Conservation (phyloP, 37 sponge, comb jelly and placozoan species). For the Lycopodina hypogea region DNA sequence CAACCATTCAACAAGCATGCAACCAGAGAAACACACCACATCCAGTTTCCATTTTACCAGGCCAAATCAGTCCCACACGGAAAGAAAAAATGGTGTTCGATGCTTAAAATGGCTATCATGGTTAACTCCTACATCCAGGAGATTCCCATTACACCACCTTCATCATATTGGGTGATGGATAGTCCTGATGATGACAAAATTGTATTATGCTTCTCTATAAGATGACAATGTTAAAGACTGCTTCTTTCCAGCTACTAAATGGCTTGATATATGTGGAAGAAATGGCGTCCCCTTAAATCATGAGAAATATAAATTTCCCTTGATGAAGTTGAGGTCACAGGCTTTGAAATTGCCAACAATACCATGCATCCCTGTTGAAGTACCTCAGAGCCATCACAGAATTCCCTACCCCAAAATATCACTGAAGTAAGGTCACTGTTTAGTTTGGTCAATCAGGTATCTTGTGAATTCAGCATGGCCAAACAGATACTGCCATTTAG, state of each 20-base stretch:
- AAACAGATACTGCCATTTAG: constrained; percentile 2
- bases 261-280: constrained; percentile 51
- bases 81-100: constrained; percentile 46
- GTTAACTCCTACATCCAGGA: constrained; percentile 45
- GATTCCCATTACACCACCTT: constrained; percentile 48
- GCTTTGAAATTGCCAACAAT: constrained; percentile 46
- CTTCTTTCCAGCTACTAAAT: constrained; percentile 38
- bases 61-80: constrained; percentile 44
- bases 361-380: constrained; percentile 42
- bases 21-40: constrained; percentile 37
- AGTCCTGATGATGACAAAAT: constrained; percentile 23
- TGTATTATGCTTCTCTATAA: constrained; percentile 24
- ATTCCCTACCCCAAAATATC: constrained; percentile 38
- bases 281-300: constrained; percentile 43
- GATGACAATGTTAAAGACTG: constrained; percentile 37
- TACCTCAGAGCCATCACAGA: constrained; percentile 42
- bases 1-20: constrained; percentile 32
- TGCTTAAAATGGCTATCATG: constrained; percentile 49
- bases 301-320: constrained; percentile 29
- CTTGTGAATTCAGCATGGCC: constrained; percentile 56
- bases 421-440: constrained; percentile 48
- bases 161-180: constrained; percentile 39
- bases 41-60: constrained; percentile 32
- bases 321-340: constrained; percentile 51
- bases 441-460: constrained; percentile 41